A percentile compares a stretch with the other conserved stretches of the same genome.
Conservation (phyloP, 2,797 vertebrate species). For the Cryptoprocta ferox region DNA sequence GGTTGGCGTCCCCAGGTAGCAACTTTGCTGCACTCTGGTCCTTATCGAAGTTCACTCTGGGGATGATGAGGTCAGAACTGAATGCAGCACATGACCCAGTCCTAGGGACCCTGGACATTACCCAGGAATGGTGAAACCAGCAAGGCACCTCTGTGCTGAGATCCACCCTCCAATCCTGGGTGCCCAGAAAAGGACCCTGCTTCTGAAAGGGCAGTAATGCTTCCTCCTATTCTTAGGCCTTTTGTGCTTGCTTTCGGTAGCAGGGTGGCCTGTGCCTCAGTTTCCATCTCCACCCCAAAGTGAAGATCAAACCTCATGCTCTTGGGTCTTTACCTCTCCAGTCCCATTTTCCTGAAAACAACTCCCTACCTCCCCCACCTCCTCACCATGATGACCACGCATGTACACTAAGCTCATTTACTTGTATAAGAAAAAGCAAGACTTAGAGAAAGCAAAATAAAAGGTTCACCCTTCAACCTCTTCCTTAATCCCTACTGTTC, state of each 20-base stretch:
- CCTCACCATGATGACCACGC: neutral
- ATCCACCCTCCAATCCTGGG: neutral
- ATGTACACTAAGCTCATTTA: neutral
- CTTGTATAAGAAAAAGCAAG: neutral
- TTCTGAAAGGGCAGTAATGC: accelerated
- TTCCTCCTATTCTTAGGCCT: neutral
- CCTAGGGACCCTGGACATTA: neutral
- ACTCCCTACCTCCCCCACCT: neutral
- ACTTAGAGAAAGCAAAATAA: neutral
- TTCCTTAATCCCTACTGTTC: neutral
- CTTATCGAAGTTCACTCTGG: neutral
- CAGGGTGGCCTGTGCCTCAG: neutral
- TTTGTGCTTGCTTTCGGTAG: neutral
- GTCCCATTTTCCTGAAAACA: conserved; percentile 2
- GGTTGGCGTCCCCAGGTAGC: neutral
- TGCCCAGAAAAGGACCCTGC: neutral
- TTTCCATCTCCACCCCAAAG: neutral
- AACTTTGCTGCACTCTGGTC: too few species aligned
- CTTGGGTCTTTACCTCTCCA: neutral
- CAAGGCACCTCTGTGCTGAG: neutral
- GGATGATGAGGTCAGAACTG: neutral
- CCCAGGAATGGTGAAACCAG: neutral
- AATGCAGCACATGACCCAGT: neutral
- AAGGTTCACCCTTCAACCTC: neutral
- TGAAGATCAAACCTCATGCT: neutral